Evolutionary conservation across 2,888 invertebrate genomes (phyloP).

Genomic region (Leucophora obtusa): DNA sequence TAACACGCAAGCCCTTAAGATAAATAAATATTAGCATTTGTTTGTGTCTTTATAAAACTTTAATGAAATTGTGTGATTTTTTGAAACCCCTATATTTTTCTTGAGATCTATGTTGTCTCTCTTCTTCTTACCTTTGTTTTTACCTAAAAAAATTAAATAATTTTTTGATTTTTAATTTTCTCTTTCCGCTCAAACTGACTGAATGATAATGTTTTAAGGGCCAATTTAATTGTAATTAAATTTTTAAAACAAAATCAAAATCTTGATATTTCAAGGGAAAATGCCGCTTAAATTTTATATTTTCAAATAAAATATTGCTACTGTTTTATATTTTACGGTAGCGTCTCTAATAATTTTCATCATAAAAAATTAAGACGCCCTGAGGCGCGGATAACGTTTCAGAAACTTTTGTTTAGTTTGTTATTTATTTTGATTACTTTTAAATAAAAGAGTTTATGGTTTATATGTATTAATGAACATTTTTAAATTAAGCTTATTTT

Average conservation of each 20-base stretch:
- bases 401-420: slow-evolving; percentile 23
- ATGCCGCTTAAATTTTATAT: slow-evolving; percentile 31
- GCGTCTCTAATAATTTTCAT: slow-evolving; percentile 38
- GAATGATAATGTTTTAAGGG: slow-evolving; percentile 56
- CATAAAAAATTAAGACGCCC: slow-evolving; percentile 40
- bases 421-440: not conserved
- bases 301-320: slow-evolving; percentile 30
- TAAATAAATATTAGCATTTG: slow-evolving; percentile 23
- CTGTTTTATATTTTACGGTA: slow-evolving; percentile 55
- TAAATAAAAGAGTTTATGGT: not conserved
- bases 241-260: slow-evolving; percentile 38
- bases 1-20: slow-evolving; percentile 53
- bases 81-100: slow-evolving; percentile 24
- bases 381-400: slow-evolving; percentile 49
- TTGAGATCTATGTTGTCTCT: not conserved
- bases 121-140: slow-evolving; percentile 14
- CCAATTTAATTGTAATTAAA: slow-evolving; percentile 66
- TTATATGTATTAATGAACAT: not conserved
- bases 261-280: slow-evolving; percentile 38
- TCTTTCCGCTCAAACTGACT: slow-evolving; percentile 48
- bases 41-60: slow-evolving; percentile 21
- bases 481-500: not conserved
- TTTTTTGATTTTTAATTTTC: slow-evolving; percentile 35
- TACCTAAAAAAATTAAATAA: slow-evolving; percentile 8
- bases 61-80: slow-evolving; percentile 32